Evolutionary conservation across 2,888 invertebrate species (phyloP), one percentile per base, ranked within the genome.

Genomic region (Tenthredo scrophulariae): DNA sequence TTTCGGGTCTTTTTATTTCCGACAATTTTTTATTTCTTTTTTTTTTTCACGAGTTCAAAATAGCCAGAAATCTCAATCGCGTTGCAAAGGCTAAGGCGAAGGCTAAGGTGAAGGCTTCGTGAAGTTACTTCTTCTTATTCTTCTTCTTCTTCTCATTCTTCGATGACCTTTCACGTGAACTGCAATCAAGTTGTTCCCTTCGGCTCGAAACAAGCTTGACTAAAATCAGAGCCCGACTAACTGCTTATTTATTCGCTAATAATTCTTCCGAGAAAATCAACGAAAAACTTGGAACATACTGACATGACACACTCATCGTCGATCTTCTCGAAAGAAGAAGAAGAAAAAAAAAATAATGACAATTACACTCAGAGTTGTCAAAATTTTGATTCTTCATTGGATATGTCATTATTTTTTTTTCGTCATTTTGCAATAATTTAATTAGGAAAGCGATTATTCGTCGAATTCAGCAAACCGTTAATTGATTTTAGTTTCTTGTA

Each of bases 101-200:
- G 54, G 54, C 54, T 54, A n/a, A 54, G 74, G 74, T 43, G 43
- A 74, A 74, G 74, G 74, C 74, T 74, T 43, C 46, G 74, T 74
- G 13, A 43, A 74, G 74, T 74, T 77, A 77, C 29, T 46, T 50
- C 18, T 75, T 75, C 15, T 26, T 75, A 29, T 50, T 50, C 46
- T 43, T 50, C 29, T 43, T 43, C 43, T n/a, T 43, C 18, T 43
- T n/a, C 22, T 74, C 26, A 13, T 33, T 33, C 29, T 33, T 22
- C 6, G 80, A 40, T 58, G 80, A 80, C 80, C 80, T 80, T 80
- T 80, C 80, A 33, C 80, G 40, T 80, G 80, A 80, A 80, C 80
- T 62, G 80, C 58, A 80, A 80, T 80, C 80, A 80, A 80, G 29
- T 80, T 22, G 80, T 58, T 62, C 37, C 80, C 62, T 80, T 62